A percentile compares a stretch with the other conserved stretches of the same genome.
phyloP scores from a whole-genome alignment of 2,797 vertebrate species.

The Lerista edwardsae region DNA sequence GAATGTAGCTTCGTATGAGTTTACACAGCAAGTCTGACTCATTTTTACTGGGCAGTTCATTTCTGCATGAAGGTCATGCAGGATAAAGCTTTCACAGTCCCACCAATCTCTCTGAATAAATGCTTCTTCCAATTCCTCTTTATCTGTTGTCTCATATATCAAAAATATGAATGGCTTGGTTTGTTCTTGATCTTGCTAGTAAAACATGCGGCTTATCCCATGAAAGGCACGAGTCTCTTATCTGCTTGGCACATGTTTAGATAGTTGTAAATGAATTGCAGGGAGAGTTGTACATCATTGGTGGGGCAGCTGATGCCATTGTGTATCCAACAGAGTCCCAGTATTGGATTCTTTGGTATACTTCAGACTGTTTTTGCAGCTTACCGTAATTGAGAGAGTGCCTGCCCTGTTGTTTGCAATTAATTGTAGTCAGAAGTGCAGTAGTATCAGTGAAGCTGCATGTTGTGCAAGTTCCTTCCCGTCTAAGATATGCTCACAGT shows the following conservation, averaged over 20 bases:
- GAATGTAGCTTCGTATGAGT: background rate
- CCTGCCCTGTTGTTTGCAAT: background rate
- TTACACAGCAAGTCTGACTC: background rate
- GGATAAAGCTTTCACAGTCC: no score
- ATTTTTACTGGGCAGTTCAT: background rate
- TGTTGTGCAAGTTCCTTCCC: background rate
- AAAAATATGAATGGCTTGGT: background rate
- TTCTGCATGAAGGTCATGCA: background rate
- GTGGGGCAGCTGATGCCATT: background rate
- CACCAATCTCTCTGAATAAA: background rate
- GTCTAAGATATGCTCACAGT: background rate
- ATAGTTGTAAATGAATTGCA: background rate
- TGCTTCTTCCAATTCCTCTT: background rate
- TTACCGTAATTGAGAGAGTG: background rate
- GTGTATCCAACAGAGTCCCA: background rate
- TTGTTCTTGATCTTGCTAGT: conserved; percentile 1
- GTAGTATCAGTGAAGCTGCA: background rate
- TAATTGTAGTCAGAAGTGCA: background rate
- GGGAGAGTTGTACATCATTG: background rate
- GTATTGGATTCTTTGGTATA: background rate
- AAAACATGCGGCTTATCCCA: background rate
- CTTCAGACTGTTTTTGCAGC: background rate
- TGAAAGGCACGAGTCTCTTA: conserved; percentile 11
- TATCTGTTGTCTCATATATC: background rate
- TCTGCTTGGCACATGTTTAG: background rate